Evolutionary conservation across 1,140 invertebrate genomes (phyloP).

Genomic region (Gonatopus flavifemur): DNA sequence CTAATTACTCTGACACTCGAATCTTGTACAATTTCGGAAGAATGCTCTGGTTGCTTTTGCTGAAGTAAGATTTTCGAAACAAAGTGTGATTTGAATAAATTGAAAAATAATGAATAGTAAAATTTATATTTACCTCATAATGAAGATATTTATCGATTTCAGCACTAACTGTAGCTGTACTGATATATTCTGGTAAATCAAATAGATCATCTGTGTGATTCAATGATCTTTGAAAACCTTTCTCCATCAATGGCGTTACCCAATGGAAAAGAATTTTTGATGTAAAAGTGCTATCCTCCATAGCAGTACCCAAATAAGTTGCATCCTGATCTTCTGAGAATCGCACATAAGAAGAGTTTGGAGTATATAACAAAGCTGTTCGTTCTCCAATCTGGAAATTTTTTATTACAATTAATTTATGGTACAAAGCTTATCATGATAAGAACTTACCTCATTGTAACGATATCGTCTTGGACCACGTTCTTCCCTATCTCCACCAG

Average conservation of each 20-base stretch:
- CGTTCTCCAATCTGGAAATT: constrained; percentile 52
- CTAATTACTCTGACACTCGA: constrained; percentile 11
- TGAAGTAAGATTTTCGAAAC: neutral
- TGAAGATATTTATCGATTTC: constrained; percentile 59
- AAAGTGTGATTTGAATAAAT: neutral
- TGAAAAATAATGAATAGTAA: constrained; percentile 35
- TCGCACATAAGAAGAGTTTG: constrained; percentile 58
- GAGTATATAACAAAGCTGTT: constrained; percentile 47
- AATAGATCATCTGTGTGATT: constrained; percentile 80
- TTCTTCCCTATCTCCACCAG: constrained; percentile 45
- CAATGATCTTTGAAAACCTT: constrained; percentile 75
- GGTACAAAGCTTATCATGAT: constrained; percentile 32
- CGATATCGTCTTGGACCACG: constrained; percentile 35
- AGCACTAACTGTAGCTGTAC: constrained; percentile 62
- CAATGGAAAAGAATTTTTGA: constrained; percentile 84
- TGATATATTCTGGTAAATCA: constrained; percentile 75
- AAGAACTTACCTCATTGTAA: constrained; percentile 58
- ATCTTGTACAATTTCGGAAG: constrained; percentile 10
- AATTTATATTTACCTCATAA: constrained; percentile 36
- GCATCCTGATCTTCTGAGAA: constrained; percentile 70
- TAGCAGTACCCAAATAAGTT: constrained; percentile 74
- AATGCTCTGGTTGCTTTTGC: neutral
- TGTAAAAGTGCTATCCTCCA: constrained; percentile 70
- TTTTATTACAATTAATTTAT: constrained; percentile 33
- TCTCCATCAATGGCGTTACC: constrained; percentile 83